Percentiles rank a stretch among this genome's conserved stretches.
These are phyloP conservation scores for Sinelater perroti DNA, from an alignment of 2,888 invertebrate species.

Conservation along the genomic window DNA sequence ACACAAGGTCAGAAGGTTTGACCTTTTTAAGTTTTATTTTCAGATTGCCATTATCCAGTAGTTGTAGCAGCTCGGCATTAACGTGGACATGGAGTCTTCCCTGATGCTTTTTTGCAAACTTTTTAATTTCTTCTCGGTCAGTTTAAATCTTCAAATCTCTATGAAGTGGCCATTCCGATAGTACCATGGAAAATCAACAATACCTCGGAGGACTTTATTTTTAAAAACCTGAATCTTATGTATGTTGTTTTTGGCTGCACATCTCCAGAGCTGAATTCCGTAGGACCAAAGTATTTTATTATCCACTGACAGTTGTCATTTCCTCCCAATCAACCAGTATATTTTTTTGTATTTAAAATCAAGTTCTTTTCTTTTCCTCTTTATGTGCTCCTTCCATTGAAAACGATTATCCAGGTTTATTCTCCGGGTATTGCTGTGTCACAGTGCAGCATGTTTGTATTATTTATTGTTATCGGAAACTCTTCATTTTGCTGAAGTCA, in stretches of 20 bases:
- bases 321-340: too few relatives aligned
- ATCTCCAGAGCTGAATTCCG: background rate
- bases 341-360: too few relatives aligned
- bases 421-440: too few relatives aligned
- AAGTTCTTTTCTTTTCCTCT: too few relatives aligned
- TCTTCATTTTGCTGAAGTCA: too few relatives aligned
- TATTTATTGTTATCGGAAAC: background rate
- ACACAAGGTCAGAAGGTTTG: slow-evolving; percentile 5
- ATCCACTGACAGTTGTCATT: too few relatives aligned
- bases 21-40: too few relatives aligned
- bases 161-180: background rate
- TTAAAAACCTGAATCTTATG: slow-evolving; percentile 3
- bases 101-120: background rate
- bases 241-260: slow-evolving; percentile 1
- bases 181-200: slow-evolving; percentile 11
- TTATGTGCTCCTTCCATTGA: too few relatives aligned
- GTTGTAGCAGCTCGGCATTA: slow-evolving; percentile 10
- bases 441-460: too few relatives aligned
- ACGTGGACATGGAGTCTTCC: slow-evolving; percentile 9
- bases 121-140: slow-evolving; percentile 1
- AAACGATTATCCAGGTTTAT: background rate
- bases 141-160: background rate
- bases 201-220: slow-evolving; percentile 5
- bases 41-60: slow-evolving; percentile 21
- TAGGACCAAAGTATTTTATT: too few relatives aligned